Percentiles rank a stretch among this genome's conserved stretches.
Conservation (phyloP, 2,797 vertebrate genomes). For the Coluber constrictor region DNA sequence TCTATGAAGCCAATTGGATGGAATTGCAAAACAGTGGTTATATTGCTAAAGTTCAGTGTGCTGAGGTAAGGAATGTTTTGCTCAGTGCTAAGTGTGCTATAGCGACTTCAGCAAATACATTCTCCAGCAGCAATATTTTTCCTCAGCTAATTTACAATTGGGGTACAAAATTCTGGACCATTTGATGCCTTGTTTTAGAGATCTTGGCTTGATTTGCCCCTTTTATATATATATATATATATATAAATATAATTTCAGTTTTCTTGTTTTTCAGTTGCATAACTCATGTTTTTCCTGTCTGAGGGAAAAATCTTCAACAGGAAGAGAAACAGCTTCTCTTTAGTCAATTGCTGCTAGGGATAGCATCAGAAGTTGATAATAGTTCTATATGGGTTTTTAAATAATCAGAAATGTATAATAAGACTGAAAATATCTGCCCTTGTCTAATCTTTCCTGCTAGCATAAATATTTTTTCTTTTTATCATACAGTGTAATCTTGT, state of each 20-base stretch:
- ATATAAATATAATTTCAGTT: background rate
- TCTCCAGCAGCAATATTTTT: background rate
- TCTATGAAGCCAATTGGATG: constrained; percentile 99
- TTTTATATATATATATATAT: background rate
- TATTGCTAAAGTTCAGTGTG: constrained; percentile 98
- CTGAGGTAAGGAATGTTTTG: constrained; percentile 79
- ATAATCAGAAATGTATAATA: background rate
- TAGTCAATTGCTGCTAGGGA: background rate
- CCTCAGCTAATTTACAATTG: background rate
- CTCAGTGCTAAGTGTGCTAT: constrained; percentile 10
- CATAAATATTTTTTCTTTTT: background rate
- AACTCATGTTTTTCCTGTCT: background rate
- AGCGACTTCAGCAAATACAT: background rate
- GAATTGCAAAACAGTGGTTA: constrained; percentile 98
- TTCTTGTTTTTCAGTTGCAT: background rate
- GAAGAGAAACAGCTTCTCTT: background rate
- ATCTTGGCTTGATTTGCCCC: background rate
- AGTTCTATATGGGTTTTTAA: background rate
- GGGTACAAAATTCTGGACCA: background rate
- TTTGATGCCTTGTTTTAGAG: background rate
- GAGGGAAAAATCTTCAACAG: background rate
- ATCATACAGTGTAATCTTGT: background rate
- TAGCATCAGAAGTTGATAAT: background rate
- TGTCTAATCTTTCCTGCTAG: background rate
- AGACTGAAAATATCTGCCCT: background rate